Percentiles rank a stretch among this genome's conserved stretches.
phyloP scores from a whole-genome alignment of 2,797 vertebrate species.

The Sorex maritimensis region DNA sequence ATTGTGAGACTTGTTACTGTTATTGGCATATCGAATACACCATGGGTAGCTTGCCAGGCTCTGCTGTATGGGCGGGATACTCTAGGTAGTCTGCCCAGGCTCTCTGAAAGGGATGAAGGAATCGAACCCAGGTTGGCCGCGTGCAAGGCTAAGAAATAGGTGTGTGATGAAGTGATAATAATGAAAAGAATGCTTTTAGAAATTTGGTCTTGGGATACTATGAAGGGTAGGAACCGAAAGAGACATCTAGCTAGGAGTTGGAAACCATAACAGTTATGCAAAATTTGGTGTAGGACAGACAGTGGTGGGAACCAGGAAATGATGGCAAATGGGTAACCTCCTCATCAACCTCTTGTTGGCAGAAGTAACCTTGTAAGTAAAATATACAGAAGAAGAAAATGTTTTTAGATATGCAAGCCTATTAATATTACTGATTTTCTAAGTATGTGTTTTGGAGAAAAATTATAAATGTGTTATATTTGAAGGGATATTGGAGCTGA shows the following conservation, averaged over 20 bases:
- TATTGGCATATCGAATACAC: too few species aligned
- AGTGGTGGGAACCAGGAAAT: not conserved
- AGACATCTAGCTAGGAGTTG: not conserved
- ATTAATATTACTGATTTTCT: not conserved
- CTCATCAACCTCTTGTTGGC: not conserved
- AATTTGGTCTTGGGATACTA: not conserved
- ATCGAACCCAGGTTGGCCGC: too few species aligned
- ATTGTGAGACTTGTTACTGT: too few species aligned
- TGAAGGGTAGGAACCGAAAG: not conserved
- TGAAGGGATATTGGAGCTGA: slow-evolving; percentile 28
- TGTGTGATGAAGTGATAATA: not conserved
- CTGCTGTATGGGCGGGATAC: too few species aligned
- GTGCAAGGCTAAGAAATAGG: too few species aligned
- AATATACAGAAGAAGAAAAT: not conserved
- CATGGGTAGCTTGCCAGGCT: too few species aligned
- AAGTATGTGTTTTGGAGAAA: not conserved
- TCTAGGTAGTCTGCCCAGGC: too few species aligned
- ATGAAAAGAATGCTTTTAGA: not conserved
- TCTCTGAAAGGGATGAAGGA: too few species aligned
- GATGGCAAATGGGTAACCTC: not conserved
- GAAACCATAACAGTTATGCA: not conserved
- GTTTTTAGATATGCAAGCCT: slow-evolving; percentile 42
- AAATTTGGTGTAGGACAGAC: not conserved
- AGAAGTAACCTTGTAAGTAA: not conserved
- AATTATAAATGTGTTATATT: not conserved